Evolutionary conservation across 1,140 invertebrate genomes (phyloP).

Genomic region (Drosophila carrolli): DNA sequence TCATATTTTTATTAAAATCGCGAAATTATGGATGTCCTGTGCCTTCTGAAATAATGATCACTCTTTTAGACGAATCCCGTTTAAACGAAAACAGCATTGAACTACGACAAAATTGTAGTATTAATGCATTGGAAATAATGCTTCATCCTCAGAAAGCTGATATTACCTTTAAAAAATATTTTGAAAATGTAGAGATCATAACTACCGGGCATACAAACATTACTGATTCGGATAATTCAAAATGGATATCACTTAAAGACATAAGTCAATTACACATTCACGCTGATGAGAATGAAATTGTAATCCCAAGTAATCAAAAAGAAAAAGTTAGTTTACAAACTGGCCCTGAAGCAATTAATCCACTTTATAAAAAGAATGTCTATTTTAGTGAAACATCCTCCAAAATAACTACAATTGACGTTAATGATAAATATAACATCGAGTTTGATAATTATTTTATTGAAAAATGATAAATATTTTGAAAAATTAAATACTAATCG

Average conservation of each 20-base stretch:
- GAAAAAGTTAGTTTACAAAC: neutral
- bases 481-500: neutral
- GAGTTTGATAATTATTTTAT: neutral
- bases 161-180: slow-evolving; percentile 17
- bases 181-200: neutral
- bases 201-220: neutral
- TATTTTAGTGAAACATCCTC: neutral
- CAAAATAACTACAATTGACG: neutral
- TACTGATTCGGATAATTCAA: neutral
- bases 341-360: neutral
- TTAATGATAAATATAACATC: too few relatives aligned
- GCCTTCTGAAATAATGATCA: slow-evolving; percentile 34
- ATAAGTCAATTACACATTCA: neutral
- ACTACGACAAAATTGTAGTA: slow-evolving; percentile 12
- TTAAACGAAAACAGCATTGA: slow-evolving; percentile 13
- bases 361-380: too few relatives aligned
- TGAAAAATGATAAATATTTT: neutral
- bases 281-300: neutral
- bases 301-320: neutral
- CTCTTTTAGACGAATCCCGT: slow-evolving; percentile 29
- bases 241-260: neutral
- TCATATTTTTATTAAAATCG: slow-evolving; percentile 21
- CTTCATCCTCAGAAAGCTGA: slow-evolving; percentile 47
- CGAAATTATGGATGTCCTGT: slow-evolving; percentile 27
- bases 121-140: slow-evolving; percentile 15